Evolutionary conservation across 2,113 vertebrate species (phyloP).

Genomic region (Hylia prasina): DNA sequence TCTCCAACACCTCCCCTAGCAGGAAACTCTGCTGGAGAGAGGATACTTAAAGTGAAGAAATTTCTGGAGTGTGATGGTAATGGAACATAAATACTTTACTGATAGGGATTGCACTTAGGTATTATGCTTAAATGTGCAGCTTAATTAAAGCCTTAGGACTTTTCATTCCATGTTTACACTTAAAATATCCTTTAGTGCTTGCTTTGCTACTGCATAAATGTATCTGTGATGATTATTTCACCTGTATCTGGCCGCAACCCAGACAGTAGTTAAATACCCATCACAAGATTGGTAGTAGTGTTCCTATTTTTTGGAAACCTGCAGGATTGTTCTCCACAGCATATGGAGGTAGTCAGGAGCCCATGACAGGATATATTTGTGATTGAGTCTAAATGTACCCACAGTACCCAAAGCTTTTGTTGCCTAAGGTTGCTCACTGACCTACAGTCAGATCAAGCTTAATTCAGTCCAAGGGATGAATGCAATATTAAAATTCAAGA

Average conservation of each 20-base stretch:
- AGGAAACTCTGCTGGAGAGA: background rate
- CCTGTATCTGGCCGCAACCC: background rate
- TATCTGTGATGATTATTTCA: background rate
- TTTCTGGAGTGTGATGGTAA: background rate
- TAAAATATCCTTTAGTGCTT: background rate
- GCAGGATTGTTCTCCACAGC: background rate
- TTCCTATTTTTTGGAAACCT: background rate
- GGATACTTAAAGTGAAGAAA: background rate
- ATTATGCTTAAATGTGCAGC: background rate
- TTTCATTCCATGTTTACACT: background rate
- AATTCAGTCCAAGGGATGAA: background rate
- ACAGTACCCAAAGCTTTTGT: background rate
- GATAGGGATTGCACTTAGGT: background rate
- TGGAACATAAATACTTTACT: background rate
- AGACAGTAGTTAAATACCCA: background rate
- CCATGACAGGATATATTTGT: background rate
- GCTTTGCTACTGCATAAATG: background rate
- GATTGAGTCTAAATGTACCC: background rate
- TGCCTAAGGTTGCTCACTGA: background rate
- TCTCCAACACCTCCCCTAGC: background rate
- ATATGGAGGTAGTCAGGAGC: background rate
- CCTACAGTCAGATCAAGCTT: background rate
- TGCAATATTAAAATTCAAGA: background rate
- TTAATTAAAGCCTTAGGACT: background rate
- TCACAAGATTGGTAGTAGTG: background rate